Conservation (phyloP, 2,113 vertebrate genomes). For the Cyprinodon brontotheroides region DNA sequence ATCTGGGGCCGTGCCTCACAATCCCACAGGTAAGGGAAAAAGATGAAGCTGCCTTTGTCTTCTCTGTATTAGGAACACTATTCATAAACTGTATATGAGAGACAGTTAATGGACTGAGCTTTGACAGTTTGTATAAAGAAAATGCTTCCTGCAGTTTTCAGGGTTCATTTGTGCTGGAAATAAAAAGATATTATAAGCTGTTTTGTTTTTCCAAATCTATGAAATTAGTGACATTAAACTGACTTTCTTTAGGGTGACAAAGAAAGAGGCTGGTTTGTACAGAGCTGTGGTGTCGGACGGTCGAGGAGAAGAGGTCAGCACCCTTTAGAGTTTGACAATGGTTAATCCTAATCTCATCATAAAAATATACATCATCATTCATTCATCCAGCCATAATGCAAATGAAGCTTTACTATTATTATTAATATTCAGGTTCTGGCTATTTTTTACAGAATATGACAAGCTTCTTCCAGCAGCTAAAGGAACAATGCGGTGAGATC, state of each 20-base stretch:
- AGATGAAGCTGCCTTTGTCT: background rate
- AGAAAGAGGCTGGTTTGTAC: slow-evolving; percentile 84
- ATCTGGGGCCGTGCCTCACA: too few species aligned
- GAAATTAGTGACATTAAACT: slow-evolving; percentile 22
- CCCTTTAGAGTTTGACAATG: slow-evolving; percentile 84
- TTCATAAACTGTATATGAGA: background rate
- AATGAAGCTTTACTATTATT: background rate
- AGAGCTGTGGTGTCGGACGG: slow-evolving; percentile 85
- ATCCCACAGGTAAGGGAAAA: slow-evolving; percentile 80
- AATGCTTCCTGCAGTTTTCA: background rate
- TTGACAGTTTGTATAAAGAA: background rate
- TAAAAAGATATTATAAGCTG: background rate
- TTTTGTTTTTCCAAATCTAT: slow-evolving; percentile 18
- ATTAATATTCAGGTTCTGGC: background rate
- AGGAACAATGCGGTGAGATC: slow-evolving; percentile 87
- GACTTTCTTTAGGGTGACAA: slow-evolving; percentile 79
- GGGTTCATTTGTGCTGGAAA: slow-evolving; percentile 3
- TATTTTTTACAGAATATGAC: slow-evolving; percentile 82
- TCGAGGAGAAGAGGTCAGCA: slow-evolving; percentile 88
- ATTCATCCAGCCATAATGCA: background rate
- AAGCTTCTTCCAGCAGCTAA: slow-evolving; percentile 86
- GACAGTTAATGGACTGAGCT: slow-evolving; percentile 5
- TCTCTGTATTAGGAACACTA: slow-evolving; percentile 14
- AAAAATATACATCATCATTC: background rate
- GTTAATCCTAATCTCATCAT: slow-evolving; percentile 65